Percentiles rank a stretch among this genome's conserved stretches.
These are phyloP conservation scores for Neogobius melanostomus DNA, from an alignment of 2,113 vertebrate species.

Conservation along the genomic window DNA sequence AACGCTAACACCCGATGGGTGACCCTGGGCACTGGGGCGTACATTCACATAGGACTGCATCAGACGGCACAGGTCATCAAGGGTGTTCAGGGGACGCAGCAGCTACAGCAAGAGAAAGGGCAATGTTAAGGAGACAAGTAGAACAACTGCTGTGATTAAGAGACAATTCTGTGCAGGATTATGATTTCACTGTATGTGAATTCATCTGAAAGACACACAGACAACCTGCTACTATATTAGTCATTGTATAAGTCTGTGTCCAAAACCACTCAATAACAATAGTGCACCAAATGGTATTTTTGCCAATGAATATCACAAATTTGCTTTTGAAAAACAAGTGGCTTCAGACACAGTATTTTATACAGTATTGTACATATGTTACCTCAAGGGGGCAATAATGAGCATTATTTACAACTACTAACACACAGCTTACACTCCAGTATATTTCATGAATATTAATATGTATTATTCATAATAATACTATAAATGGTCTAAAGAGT, in stretches of 20 bases:
- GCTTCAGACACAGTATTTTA: background rate
- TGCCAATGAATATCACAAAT: background rate
- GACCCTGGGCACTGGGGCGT: slow-evolving; percentile 71
- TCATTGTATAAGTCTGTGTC: background rate
- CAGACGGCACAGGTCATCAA: slow-evolving; percentile 95
- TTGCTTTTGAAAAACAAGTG: background rate
- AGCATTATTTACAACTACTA: background rate
- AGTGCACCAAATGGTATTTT: background rate
- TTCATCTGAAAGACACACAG: background rate
- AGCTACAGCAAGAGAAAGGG: slow-evolving; percentile 75
- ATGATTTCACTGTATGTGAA: background rate
- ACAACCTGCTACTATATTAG: background rate
- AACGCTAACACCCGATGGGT: slow-evolving; percentile 81
- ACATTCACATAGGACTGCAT: slow-evolving; percentile 88
- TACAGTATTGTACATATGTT: background rate
- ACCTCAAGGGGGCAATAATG: background rate
- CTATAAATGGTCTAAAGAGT: slow-evolving; percentile 9
- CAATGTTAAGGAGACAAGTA: background rate
- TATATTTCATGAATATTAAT: background rate
- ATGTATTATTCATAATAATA: background rate
- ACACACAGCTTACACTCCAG: background rate
- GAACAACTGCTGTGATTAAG: background rate
- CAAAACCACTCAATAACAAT: background rate
- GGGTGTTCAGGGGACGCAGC: slow-evolving; percentile 93
- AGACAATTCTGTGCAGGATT: too few species aligned